Evolutionary conservation across 2,888 invertebrate genomes (phyloP).

Genomic region (Lissonota sp.): DNA sequence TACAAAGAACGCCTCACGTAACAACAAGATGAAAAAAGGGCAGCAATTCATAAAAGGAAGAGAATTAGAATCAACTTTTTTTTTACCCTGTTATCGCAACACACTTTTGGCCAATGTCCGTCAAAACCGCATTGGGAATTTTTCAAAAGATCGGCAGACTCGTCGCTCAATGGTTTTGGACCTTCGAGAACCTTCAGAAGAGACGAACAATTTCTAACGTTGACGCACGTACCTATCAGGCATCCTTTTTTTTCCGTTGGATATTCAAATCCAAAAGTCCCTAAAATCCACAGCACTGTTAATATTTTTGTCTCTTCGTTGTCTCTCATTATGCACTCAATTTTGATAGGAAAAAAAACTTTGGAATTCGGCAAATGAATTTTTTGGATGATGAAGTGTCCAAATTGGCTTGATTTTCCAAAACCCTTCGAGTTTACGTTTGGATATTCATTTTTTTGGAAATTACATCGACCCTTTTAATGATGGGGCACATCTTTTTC

Average conservation of each 20-base stretch:
- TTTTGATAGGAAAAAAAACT: no score
- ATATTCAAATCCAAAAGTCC: slow-evolving; percentile 68
- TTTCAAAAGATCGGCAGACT: slow-evolving; percentile 75
- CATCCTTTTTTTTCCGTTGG: slow-evolving; percentile 70
- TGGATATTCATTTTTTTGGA: no score
- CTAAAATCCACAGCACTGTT: neutral
- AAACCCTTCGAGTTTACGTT: no score
- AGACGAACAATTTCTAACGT: slow-evolving; percentile 79
- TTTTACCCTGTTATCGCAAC: slow-evolving; percentile 75
- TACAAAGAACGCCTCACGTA: no score
- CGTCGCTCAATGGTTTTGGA: slow-evolving; percentile 71
- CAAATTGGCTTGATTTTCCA: no score
- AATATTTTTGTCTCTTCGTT: neutral
- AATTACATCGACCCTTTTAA: no score
- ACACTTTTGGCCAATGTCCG: slow-evolving; percentile 82
- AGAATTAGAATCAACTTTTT: slow-evolving; percentile 6
- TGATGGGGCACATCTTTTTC: no score
- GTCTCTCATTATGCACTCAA: neutral
- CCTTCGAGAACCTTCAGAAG: slow-evolving; percentile 76
- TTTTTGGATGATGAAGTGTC: neutral
- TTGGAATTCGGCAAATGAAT: neutral
- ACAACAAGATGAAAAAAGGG: no score
- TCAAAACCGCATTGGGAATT: slow-evolving; percentile 84
- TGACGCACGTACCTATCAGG: slow-evolving; percentile 81
- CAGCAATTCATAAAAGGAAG: no score